Base-by-base conservation (phyloP, 1,140 invertebrate species). In the Grapholita molesta region DNA sequence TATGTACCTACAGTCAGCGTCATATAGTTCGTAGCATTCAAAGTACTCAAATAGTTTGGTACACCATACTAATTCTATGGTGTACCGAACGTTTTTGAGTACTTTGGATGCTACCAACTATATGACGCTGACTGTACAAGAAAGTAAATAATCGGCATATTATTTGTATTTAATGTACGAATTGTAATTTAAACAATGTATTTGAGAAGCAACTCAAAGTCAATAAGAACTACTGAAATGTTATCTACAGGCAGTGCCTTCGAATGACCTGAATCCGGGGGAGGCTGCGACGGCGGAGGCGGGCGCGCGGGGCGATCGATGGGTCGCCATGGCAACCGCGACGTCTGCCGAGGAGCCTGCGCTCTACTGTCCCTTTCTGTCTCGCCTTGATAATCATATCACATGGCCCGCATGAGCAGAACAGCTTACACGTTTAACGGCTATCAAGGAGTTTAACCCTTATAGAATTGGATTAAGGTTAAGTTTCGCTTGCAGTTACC, bases 321-420 rank as follows among this genome's bases (percentile, higher is more conserved):
- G 89, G 78, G 89, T 88, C 85, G 83, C 83, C 79, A 91, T 89
- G 78, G 81, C 86, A 78, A 91, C 88, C 80, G 89, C 86, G 86
- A 91, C 89, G 89, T 91, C 89, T 91, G 89, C 89, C 85, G 87
- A 89, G 88, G 83, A 91, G 87, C 85, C 89, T 91, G 89, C 87
- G 87, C 89, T 85, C 85, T 89, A 88, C 80, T 80, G 77, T 83
- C 78, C 77, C 78, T 79, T 73, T 86, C 85, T 89, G 15, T 61
- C 53, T 64, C 52, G 61, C 65, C 21, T 55, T 55, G 30, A 65
- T 48, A 68, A 70, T 90, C 86, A 90, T 87, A 90, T 87, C 86
- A 85, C 76, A 72, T 71, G 70, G 38, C 38, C 73, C 42, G 55
- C 25, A 68, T 15, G 24, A 38, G 7, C 67, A 66, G 75, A 78